Evolutionary conservation across 2,797 vertebrate genomes (phyloP).

Genomic region (Pogonophryne albipinna): DNA sequence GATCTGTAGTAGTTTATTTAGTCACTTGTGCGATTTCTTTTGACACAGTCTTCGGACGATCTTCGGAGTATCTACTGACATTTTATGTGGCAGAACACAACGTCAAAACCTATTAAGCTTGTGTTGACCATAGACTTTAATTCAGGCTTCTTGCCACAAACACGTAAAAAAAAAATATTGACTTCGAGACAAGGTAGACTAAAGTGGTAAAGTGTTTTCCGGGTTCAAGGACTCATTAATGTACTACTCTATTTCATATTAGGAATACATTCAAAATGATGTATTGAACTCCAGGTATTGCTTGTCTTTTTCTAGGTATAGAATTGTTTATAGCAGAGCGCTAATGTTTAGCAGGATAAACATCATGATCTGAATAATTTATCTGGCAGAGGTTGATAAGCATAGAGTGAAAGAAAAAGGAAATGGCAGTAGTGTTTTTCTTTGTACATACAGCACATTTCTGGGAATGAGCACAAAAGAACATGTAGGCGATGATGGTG

Average conservation of each 20-base stretch:
- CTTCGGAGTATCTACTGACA: too few relatives aligned
- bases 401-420: constrained; percentile 20
- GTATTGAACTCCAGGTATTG: constrained; percentile 12
- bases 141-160: too few relatives aligned
- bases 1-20: too few relatives aligned
- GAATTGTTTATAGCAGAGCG: constrained; percentile 29
- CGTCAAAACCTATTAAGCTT: too few relatives aligned
- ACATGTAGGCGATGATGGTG: not conserved
- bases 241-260: not conserved
- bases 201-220: too few relatives aligned
- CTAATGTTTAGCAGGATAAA: constrained; percentile 40
- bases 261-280: not conserved
- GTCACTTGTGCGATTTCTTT: too few relatives aligned
- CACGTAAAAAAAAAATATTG: too few relatives aligned
- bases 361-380: constrained; percentile 64
- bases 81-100: too few relatives aligned
- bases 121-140: too few relatives aligned
- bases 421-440: constrained; percentile 12
- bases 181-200: too few relatives aligned
- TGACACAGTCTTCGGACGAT: too few relatives aligned
- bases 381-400: constrained; percentile 47
- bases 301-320: constrained; percentile 11
- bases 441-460: constrained; percentile 16
- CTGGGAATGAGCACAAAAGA: not conserved
- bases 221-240: not conserved